These are phyloP conservation scores for Ovibos moschatus DNA, from an alignment of 2,113 vertebrate genomes.

Conservation along the genomic window DNA sequence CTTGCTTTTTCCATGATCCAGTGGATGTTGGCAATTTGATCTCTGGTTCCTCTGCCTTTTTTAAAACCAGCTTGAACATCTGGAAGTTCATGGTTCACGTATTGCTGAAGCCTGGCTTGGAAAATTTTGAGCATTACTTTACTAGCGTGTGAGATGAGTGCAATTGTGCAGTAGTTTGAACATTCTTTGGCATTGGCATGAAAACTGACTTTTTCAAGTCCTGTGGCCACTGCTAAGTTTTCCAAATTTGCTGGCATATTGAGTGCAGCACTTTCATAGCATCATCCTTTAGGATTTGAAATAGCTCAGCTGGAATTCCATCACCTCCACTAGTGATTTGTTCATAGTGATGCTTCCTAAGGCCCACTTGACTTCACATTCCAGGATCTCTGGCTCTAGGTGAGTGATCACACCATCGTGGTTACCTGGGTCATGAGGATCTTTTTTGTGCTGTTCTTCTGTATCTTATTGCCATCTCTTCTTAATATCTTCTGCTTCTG, in stretches of 20 bases:
- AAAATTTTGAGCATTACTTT: not conserved
- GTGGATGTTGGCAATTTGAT: rapidly evolving
- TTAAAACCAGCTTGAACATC: not conserved
- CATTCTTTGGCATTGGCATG: not conserved
- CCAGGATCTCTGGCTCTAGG: not conserved
- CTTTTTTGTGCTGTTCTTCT: not conserved
- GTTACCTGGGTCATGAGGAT: not conserved
- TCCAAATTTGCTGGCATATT: not conserved
- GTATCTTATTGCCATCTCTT: not conserved
- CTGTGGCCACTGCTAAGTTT: not conserved
- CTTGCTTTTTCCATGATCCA: not conserved
- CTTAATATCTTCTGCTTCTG: not conserved
- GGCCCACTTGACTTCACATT: not conserved
- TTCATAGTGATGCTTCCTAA: not conserved
- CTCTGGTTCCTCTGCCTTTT: not conserved
- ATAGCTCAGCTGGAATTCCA: not conserved
- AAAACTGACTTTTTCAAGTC: not conserved
- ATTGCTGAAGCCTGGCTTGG: not conserved
- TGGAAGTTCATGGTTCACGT: not conserved
- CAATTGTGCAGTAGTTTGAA: not conserved
- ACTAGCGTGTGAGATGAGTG: not conserved
- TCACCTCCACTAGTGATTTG: not conserved
- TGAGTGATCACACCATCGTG: not conserved
- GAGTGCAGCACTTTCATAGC: not conserved
- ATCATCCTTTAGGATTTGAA: not conserved